Evolutionary conservation across 2,888 invertebrate genomes (phyloP).

Genomic region (Dicyrtomina minuta): DNA sequence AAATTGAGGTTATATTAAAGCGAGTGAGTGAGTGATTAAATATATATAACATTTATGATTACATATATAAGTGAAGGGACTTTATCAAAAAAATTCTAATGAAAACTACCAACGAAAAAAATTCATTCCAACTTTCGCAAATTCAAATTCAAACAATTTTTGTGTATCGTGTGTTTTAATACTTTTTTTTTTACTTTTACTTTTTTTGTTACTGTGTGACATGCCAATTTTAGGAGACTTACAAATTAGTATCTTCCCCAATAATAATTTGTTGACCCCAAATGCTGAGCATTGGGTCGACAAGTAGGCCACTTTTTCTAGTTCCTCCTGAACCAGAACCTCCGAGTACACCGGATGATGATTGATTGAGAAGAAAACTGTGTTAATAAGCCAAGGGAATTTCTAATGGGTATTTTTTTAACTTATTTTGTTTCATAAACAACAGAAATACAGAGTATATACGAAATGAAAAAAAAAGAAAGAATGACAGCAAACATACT

Average conservation of each 20-base stretch:
- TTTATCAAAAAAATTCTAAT: conserved; percentile 29
- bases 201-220: conserved; percentile 1
- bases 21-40: neutral
- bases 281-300: conserved; percentile 97
- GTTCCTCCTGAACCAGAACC: conserved; percentile 55
- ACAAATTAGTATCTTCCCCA: conserved; percentile 96
- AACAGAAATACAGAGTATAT: neutral
- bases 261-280: conserved; percentile 98
- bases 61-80: conserved; percentile 6
- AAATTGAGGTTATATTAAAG: no score
- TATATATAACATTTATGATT: no score
- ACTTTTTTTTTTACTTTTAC: neutral
- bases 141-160: no score
- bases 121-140: no score
- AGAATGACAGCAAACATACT: conserved; percentile 6
- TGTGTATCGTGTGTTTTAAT: no score
- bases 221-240: conserved; percentile 65
- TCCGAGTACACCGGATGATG: conserved; percentile 31
- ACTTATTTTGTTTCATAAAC: conserved; percentile 1
- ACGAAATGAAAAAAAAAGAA: neutral
- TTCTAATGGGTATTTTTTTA: conserved; percentile 32
- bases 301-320: conserved; percentile 82
- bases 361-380: conserved; percentile 35
- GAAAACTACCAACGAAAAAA: neutral
- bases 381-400: conserved; percentile 34